Conservation (phyloP, 2,888 invertebrate genomes). For the Ethmia dodecea region DNA sequence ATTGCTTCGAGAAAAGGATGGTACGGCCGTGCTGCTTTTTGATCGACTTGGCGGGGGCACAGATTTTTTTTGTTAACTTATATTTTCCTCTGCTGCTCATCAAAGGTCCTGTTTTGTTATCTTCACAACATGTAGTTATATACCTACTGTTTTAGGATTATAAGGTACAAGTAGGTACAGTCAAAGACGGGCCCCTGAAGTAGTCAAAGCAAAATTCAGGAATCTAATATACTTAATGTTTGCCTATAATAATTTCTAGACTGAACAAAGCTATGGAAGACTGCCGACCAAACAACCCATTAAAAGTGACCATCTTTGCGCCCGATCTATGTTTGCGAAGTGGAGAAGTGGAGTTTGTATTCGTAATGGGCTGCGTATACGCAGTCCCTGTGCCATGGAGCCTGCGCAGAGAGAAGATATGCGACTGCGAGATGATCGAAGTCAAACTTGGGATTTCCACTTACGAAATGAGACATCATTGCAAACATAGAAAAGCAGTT, state of each 20-base stretch:
- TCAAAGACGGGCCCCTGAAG: too few species aligned
- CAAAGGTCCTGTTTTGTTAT: too few species aligned
- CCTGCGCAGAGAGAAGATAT: constrained; percentile 58
- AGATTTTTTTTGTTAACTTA: too few species aligned
- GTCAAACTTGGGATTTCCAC: constrained; percentile 55
- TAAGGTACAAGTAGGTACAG: too few species aligned
- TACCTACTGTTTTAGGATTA: too few species aligned
- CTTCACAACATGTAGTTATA: too few species aligned
- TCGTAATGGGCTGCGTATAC: constrained; percentile 57
- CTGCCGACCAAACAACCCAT: constrained; percentile 50
- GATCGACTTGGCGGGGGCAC: too few species aligned
- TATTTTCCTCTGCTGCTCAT: too few species aligned
- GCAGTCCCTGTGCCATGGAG: constrained; percentile 49
- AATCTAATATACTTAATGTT: too few species aligned
- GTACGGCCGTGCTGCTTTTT: too few species aligned
- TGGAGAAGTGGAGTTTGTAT: constrained; percentile 46
- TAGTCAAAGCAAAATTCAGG: too few species aligned
- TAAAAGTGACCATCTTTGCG: constrained; percentile 48
- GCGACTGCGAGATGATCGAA: constrained; percentile 62
- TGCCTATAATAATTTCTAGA: constrained; percentile 39
- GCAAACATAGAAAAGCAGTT: constrained; percentile 50
- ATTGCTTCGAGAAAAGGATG: too few species aligned
- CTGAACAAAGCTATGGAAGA: constrained; percentile 53
- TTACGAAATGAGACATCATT: constrained; percentile 59
- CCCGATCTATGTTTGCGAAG: constrained; percentile 54